These are phyloP conservation scores for Cyrtorhinus lividipennis DNA, from an alignment of 1,140 invertebrate species.

Conservation along the genomic window DNA sequence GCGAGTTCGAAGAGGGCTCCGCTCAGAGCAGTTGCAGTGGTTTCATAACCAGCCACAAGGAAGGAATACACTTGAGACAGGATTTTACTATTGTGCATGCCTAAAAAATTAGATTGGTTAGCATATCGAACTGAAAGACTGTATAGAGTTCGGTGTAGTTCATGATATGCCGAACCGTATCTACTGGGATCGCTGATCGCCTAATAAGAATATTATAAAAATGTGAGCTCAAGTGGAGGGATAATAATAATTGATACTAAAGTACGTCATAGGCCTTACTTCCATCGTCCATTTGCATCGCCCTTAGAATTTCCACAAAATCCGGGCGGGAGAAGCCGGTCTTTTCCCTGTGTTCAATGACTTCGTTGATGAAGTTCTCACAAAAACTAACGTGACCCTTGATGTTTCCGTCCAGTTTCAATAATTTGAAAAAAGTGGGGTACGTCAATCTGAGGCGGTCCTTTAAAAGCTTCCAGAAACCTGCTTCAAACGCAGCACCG, in stretches of 20 bases:
- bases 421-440: slow-evolving; percentile 11
- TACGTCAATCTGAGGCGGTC: background rate
- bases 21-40: slow-evolving; percentile 33
- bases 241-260: background rate
- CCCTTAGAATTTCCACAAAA: background rate
- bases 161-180: too few species aligned
- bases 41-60: slow-evolving; percentile 14
- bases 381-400: background rate
- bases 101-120: too few species aligned
- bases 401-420: slow-evolving; percentile 12
- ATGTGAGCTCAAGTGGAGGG: background rate
- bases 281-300: background rate
- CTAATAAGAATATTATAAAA: background rate
- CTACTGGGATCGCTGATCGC: too few species aligned
- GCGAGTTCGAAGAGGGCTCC: slow-evolving; percentile 39
- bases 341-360: background rate
- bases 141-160: too few species aligned
- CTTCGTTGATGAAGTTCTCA: slow-evolving; percentile 12
- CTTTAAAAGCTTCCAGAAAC: slow-evolving; percentile 1
- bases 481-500: background rate
- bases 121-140: too few species aligned
- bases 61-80: slow-evolving; percentile 26
- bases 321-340: slow-evolving; percentile 22
- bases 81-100: slow-evolving; percentile 23
- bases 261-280: background rate